phyloP scores from a whole-genome alignment of 2,888 invertebrate species.

The Xestia c-nigrum region DNA sequence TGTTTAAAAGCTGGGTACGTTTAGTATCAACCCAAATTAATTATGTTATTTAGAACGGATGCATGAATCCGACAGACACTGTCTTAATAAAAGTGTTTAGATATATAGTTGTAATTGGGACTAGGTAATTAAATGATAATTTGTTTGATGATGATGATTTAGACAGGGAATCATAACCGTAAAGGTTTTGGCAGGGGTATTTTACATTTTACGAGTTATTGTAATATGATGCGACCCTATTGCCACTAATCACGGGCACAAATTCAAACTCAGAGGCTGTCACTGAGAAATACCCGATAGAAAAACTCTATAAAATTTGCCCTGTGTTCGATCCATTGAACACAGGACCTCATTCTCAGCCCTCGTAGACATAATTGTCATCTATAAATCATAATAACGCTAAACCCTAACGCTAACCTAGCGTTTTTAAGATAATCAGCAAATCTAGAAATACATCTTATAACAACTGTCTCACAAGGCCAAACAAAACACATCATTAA shows the following conservation, averaged over 20 bases:
- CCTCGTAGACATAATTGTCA: no score
- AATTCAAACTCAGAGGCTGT: not conserved
- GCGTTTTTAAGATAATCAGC: not conserved
- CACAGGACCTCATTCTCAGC: not conserved
- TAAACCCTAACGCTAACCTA: not conserved
- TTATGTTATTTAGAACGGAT: constrained; percentile 35
- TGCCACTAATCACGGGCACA: not conserved
- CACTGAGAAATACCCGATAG: not conserved
- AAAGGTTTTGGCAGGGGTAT: no score
- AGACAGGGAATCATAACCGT: not conserved
- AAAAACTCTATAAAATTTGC: not conserved
- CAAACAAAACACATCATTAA: constrained; percentile 24
- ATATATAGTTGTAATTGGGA: constrained; percentile 2
- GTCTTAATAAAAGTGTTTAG: constrained; percentile 1
- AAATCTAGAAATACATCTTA: not conserved
- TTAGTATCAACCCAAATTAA: constrained; percentile 15
- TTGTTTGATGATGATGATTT: not conserved
- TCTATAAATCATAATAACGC: not conserved
- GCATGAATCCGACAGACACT: constrained; percentile 2
- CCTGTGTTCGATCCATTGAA: no score
- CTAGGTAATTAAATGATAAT: not conserved
- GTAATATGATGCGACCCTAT: not conserved
- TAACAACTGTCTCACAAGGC: not conserved
- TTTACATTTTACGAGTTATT: no score
- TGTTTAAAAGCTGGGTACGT: constrained; percentile 14